Conservation (phyloP, 1,140 invertebrate species). For the Trialeurodes vaporariorum region DNA sequence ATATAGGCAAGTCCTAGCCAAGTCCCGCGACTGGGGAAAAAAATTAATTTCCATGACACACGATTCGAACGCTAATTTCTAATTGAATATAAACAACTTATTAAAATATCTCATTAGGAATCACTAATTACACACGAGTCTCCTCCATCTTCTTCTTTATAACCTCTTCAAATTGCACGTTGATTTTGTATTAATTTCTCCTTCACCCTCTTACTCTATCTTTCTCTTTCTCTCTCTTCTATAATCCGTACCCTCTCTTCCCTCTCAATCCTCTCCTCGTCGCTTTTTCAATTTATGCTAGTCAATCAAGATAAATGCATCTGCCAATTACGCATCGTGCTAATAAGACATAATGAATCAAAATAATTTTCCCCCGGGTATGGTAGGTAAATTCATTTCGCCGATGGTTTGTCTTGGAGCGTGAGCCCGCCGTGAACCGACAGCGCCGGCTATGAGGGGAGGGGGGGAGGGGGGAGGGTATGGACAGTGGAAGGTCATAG, state of each 20-base stretch:
- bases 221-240: too few species aligned
- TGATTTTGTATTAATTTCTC: background rate
- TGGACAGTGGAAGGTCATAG: too few species aligned
- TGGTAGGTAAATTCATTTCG: too few species aligned
- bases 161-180: background rate
- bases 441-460: too few species aligned
- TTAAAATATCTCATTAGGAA: conserved; percentile 1
- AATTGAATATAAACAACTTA: background rate
- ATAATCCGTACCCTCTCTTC: too few species aligned
- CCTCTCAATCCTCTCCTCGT: background rate
- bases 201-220: background rate
- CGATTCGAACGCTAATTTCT: background rate
- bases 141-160: too few species aligned
- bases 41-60: conserved; percentile 1
- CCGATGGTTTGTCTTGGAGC: too few species aligned
- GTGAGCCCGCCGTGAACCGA: too few species aligned
- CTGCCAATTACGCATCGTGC: background rate
- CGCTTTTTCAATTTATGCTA: background rate
- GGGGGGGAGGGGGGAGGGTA: too few species aligned
- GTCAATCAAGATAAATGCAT: background rate
- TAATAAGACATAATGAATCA: conserved; percentile 1
- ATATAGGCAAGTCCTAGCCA: too few species aligned
- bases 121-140: background rate
- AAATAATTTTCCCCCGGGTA: background rate
- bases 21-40: too few species aligned